phyloP scores from a whole-genome alignment of 2,888 invertebrate species.

The Coelopa pilipes region DNA sequence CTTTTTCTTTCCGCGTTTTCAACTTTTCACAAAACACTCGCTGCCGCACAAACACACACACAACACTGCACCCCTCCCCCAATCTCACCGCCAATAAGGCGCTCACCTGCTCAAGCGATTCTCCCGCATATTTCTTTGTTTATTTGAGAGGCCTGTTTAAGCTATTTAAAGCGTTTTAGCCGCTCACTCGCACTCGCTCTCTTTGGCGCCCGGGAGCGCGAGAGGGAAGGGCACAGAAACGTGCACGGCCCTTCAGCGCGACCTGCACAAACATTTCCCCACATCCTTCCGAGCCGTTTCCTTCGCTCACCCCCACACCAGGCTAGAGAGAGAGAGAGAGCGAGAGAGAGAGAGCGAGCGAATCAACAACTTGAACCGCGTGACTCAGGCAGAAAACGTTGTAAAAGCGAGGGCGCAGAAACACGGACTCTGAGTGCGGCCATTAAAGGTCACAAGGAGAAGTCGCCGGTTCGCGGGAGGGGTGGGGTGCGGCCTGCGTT shows the following conservation, averaged over 20 bases:
- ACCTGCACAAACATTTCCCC: conserved; percentile 10
- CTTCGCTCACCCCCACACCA: neutral
- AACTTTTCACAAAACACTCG: neutral
- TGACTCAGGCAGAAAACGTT: conserved; percentile 6
- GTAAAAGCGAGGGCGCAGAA: conserved; percentile 17
- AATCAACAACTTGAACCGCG: conserved; percentile 1
- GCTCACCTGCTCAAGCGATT: neutral
- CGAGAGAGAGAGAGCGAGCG: neutral
- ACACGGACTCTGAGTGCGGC: conserved; percentile 14
- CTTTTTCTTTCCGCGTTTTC: neutral
- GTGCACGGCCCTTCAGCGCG: too few relatives aligned
- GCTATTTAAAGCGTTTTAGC: neutral
- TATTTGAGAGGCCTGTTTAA: conserved; percentile 2
- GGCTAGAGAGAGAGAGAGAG: neutral
- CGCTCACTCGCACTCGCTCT: neutral
- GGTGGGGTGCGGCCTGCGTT: neutral
- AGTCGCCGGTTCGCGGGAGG: neutral
- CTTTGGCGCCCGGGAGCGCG: neutral
- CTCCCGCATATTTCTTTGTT: conserved; percentile 3
- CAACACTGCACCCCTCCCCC: neutral
- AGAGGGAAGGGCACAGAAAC: too few relatives aligned
- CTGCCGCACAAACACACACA: neutral
- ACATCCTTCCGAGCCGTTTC: neutral
- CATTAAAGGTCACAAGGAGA: conserved; percentile 14
- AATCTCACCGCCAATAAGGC: neutral